These are phyloP conservation scores for Pempheris klunzingeri DNA, from an alignment of 2,797 vertebrate species.

Conservation along the genomic window DNA sequence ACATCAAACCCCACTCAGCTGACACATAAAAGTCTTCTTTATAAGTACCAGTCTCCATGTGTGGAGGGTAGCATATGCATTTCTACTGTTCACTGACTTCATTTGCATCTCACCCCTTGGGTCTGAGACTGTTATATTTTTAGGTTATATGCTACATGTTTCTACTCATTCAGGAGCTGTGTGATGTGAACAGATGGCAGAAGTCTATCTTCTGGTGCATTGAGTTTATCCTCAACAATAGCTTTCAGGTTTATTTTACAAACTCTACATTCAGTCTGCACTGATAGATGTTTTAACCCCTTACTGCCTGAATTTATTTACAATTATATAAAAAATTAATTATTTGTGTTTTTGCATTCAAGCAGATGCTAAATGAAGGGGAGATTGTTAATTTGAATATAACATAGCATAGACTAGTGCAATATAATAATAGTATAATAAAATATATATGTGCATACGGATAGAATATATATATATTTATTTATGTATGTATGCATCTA, in stretches of 20 bases:
- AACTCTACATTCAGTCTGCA: neutral
- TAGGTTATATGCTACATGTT: conserved; percentile 33
- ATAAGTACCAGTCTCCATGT: conserved; percentile 29
- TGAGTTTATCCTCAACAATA: neutral
- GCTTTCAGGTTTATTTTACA: conserved; percentile 21
- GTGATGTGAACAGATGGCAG: conserved; percentile 1
- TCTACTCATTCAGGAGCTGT: conserved; percentile 7
- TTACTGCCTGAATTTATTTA: too few species aligned
- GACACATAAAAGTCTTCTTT: conserved; percentile 62
- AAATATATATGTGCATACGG: too few species aligned
- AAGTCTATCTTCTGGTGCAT: neutral
- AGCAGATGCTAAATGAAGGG: too few species aligned
- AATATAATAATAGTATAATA: too few species aligned
- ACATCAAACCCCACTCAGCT: conserved; percentile 57
- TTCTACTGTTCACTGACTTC: conserved; percentile 55
- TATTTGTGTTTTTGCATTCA: too few species aligned
- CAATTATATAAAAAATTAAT: too few species aligned
- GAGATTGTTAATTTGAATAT: too few species aligned
- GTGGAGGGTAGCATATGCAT: conserved; percentile 40
- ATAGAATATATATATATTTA: too few species aligned
- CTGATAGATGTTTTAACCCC: conserved; percentile 20
- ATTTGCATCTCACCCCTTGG: conserved; percentile 44
- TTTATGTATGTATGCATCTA: too few species aligned
- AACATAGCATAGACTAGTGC: too few species aligned
- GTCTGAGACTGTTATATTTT: conserved; percentile 48